Conservation (phyloP, 2,113 vertebrate genomes). For the Erythrocebus patas region DNA sequence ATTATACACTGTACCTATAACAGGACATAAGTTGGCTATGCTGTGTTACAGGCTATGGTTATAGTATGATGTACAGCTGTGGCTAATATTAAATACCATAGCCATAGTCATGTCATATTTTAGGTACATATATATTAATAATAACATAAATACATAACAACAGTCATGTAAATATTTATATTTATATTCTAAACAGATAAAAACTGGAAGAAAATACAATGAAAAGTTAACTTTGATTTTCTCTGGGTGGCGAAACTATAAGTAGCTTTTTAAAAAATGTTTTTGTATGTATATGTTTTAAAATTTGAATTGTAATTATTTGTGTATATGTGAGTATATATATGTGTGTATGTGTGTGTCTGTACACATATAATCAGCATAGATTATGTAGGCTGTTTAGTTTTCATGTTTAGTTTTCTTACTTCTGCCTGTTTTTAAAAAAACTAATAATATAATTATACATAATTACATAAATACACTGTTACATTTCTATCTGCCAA, state of each 20-base stretch:
- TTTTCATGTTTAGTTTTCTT: neutral
- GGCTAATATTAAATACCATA: too few species aligned
- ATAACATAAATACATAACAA: neutral
- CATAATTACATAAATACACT: neutral
- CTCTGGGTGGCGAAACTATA: neutral
- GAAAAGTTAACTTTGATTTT: neutral
- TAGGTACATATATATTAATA: neutral
- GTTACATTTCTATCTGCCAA: neutral
- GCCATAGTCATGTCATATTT: too few species aligned
- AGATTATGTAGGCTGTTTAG: neutral
- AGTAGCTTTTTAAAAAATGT: neutral
- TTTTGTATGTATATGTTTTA: neutral
- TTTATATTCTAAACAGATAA: neutral
- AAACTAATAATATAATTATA: neutral
- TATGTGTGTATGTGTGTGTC: neutral
- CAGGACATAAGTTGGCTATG: neutral
- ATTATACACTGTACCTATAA: neutral
- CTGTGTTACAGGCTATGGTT: neutral
- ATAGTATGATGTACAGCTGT: rapidly evolving
- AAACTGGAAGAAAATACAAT: neutral
- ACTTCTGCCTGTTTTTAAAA: neutral
- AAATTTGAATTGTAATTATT: neutral
- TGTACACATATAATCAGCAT: neutral
- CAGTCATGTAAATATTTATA: neutral
- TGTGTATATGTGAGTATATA: neutral